These are phyloP conservation scores for Collichthys lucidus DNA, from an alignment of 2,113 vertebrate genomes.

Conservation along the genomic window DNA sequence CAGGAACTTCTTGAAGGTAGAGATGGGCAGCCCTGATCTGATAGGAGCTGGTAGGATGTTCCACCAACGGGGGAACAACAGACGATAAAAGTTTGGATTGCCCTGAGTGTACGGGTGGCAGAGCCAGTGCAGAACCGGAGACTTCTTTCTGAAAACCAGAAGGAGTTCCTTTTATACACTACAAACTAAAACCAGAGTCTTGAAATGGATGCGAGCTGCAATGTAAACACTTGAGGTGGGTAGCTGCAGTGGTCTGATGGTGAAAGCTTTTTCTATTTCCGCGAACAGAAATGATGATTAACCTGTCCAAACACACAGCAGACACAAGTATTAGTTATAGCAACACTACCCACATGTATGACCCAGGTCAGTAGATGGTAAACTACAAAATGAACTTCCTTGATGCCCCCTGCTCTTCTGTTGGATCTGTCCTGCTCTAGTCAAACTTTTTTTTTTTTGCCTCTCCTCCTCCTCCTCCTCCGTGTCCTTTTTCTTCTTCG, in stretches of 20 bases:
- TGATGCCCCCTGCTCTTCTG: not conserved
- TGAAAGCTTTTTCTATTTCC: not conserved
- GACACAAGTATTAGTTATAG: not conserved
- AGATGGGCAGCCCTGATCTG: too few relatives aligned
- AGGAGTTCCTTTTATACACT: not conserved
- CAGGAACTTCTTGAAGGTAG: too few relatives aligned
- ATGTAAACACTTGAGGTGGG: not conserved
- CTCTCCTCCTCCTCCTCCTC: slow-evolving; percentile 18
- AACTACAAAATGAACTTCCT: not conserved
- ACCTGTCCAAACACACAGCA: not conserved
- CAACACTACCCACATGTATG: not conserved
- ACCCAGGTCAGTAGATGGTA: not conserved
- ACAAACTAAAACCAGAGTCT: not conserved
- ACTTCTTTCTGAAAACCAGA: not conserved
- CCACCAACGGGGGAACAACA: too few relatives aligned
- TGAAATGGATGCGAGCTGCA: not conserved
- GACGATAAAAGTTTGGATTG: too few relatives aligned
- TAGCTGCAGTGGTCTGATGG: not conserved
- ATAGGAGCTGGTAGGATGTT: too few relatives aligned
- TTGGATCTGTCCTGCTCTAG: not conserved
- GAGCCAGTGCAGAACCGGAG: too few relatives aligned
- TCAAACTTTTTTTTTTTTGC: not conserved
- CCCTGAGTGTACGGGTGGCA: too few relatives aligned
- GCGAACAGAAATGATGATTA: not conserved
- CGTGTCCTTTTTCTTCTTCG: slow-evolving; percentile 8